Percentiles rank a stretch among this genome's conserved stretches.
Evolutionary conservation across 2,113 vertebrate genomes (phyloP).

Genomic region (Thalassoma bifasciatum): DNA sequence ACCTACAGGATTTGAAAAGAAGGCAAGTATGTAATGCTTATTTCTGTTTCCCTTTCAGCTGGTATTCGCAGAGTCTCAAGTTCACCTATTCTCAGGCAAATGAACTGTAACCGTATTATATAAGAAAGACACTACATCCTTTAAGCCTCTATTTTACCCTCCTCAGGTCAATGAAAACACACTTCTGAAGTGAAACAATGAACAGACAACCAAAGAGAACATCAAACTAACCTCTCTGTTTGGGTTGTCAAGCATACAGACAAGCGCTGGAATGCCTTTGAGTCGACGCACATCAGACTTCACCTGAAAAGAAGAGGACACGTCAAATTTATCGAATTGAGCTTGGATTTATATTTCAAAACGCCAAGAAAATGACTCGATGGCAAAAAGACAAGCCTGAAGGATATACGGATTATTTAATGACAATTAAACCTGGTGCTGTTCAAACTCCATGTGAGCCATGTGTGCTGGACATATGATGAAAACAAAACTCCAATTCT

Average conservation of each 20-base stretch:
- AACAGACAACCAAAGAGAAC: not conserved
- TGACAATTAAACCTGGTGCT: not conserved
- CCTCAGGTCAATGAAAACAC: conserved; percentile 16
- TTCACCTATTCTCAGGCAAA: conserved; percentile 6
- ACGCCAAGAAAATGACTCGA: not conserved
- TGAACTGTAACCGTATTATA: not conserved
- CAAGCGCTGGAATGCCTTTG: conserved; percentile 94
- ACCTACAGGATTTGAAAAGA: conserved; percentile 46
- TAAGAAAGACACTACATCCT: conserved; percentile 17
- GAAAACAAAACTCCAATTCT: too few relatives aligned
- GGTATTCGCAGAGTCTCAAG: conserved; percentile 4
- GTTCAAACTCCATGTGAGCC: too few relatives aligned
- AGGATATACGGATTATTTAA: too few relatives aligned
- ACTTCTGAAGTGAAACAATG: not conserved
- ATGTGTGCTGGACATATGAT: too few relatives aligned
- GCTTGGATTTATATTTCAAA: not conserved
- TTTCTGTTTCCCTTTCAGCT: conserved; percentile 25
- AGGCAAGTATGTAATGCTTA: conserved; percentile 19
- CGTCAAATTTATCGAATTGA: not conserved
- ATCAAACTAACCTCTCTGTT: conserved; percentile 88
- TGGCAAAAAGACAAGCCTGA: not conserved
- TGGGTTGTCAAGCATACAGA: conserved; percentile 94
- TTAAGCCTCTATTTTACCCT: conserved; percentile 9
- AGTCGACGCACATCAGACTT: conserved; percentile 94
- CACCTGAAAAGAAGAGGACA: conserved; percentile 75